Evolutionary conservation across 2,888 invertebrate genomes (phyloP).

Genomic region (Ochropacha duplaris): DNA sequence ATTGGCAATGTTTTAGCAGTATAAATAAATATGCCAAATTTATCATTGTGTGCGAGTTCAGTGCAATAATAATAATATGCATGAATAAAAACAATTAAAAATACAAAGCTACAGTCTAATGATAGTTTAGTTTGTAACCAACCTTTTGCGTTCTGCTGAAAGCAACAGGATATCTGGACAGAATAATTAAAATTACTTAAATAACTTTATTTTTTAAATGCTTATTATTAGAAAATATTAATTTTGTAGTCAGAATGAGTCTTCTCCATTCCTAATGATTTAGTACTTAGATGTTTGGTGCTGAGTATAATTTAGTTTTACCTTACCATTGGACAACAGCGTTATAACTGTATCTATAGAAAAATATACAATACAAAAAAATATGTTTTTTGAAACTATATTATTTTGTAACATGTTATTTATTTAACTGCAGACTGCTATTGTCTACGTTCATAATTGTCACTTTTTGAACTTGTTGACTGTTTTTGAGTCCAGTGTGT

Average conservation of each 20-base stretch:
- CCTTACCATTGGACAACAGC: constrained; percentile 2
- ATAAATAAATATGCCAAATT: neutral
- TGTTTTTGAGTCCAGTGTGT: constrained; percentile 53
- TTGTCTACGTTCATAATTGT: constrained; percentile 51
- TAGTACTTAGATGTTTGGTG: constrained; percentile 38
- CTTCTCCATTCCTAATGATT: constrained; percentile 31
- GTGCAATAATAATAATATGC: neutral
- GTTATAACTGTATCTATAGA: neutral
- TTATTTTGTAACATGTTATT: constrained; percentile 53
- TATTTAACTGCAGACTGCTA: constrained; percentile 60
- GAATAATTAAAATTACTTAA: neutral
- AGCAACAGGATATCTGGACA: neutral
- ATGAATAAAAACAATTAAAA: neutral
- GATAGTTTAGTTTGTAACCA: too few species aligned
- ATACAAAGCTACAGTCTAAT: neutral
- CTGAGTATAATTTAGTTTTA: constrained; percentile 29
- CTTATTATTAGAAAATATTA: neutral
- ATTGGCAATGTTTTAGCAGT: neutral
- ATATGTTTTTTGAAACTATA: constrained; percentile 37
- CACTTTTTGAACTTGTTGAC: constrained; percentile 65
- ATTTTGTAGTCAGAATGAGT: constrained; percentile 22
- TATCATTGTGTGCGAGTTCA: neutral
- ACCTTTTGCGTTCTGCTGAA: neutral
- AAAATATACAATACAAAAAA: constrained; percentile 9
- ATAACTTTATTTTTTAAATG: neutral